Conservation (phyloP, 2,113 vertebrate species). For the Anarhynchus alexandrinus region DNA sequence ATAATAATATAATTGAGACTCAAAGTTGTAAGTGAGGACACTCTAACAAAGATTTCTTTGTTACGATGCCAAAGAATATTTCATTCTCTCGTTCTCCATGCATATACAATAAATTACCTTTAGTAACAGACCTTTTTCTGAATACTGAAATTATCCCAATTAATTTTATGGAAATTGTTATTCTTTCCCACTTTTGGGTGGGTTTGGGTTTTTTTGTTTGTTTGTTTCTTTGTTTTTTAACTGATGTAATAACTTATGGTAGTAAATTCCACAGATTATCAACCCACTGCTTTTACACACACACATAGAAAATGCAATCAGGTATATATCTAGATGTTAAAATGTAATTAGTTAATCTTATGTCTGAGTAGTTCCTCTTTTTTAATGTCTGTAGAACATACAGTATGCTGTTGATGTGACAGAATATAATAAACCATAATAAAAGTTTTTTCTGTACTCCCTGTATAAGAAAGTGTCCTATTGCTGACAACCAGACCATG, state of each 20-base stretch:
- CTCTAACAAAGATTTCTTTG: neutral
- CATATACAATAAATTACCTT: neutral
- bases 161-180: neutral
- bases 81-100: neutral
- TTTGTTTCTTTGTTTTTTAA: neutral
- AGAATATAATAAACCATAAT: neutral
- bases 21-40: neutral
- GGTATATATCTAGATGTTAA: neutral
- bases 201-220: neutral
- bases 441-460: neutral
- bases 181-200: neutral
- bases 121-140: neutral
- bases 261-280: neutral
- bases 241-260: neutral
- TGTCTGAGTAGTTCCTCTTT: neutral
- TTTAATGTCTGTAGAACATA: neutral
- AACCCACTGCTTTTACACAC: neutral
- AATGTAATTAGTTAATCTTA: neutral
- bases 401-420: neutral
- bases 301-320: neutral
- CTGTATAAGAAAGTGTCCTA: neutral
- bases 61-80: neutral
- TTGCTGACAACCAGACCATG: neutral
- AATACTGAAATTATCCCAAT: neutral
- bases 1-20: neutral